Base-by-base conservation (phyloP, 1,140 invertebrate species). In the Drosophila kanapiae region DNA sequence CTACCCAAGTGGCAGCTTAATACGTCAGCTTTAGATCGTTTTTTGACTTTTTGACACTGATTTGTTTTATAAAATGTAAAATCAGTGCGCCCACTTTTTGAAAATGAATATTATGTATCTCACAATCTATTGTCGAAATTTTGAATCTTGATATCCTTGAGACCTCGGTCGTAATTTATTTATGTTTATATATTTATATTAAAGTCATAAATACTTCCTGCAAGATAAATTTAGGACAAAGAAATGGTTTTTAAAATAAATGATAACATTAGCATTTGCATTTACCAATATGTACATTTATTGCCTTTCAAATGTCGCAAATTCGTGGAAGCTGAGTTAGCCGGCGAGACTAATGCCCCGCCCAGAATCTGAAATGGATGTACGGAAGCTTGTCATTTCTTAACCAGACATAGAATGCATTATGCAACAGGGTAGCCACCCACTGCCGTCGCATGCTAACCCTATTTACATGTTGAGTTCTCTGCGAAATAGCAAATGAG, bases 391-490 rank as follows among this genome's bases (percentile, higher is more conserved):
- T 72, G 67, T 72, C 69, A 71, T 71, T 71, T 72, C 18, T 47
- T 33, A 31, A 59, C 53, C 54, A 72, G 69, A 72, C 69, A 49
- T 42, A 33, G 69, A 42, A 72, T 72, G 45, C 54, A 59, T 72
- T 37, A 72, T 71, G 69, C 69, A 72, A 37, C 37, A 49, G 43
- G 43, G 27, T 27, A 57, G 53, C 43, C 74, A 18, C 54, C 51
- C 65, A 58, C 64, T 49, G 43, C 27, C 53, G 33, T 42, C 67
- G 35, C 54, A 60, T 11, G 31, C 45, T 74, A 74, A 74, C 42
- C 60, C 65, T 63, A 78, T 86, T 85, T 82, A 63, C 77, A 84
- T 85, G 82, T 16, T 40, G 83, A 78, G 70, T 65, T 80, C 62
- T 60, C 63, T 53, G 45, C 47, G 29, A 67, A 62, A 54, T 63